phyloP scores from a whole-genome alignment of 2,888 invertebrate genomes.

The Dryobotodes eremita region DNA sequence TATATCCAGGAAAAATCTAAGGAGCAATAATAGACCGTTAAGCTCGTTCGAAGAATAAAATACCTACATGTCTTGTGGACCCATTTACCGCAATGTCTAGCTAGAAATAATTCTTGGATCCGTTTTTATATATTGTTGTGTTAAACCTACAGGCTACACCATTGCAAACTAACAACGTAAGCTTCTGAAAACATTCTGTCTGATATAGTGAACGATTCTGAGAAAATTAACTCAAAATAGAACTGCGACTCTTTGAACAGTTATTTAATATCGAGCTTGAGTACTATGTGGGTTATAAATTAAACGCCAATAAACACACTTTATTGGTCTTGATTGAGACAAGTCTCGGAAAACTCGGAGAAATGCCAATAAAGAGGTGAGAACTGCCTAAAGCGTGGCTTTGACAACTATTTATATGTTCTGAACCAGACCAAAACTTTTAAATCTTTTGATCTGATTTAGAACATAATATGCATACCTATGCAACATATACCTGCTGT shows the following conservation, averaged over 20 bases:
- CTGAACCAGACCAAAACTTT: not conserved
- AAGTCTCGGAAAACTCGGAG: slow-evolving; percentile 4
- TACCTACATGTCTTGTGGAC: not conserved
- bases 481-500: no score
- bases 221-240: not conserved
- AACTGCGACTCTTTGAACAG: not conserved
- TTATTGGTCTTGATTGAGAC: slow-evolving; percentile 15
- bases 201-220: not conserved
- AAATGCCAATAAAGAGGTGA: not conserved
- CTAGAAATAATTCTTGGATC: not conserved
- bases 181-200: slow-evolving; percentile 11
- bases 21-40: not conserved
- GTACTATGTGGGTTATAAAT: not conserved
- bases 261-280: not conserved
- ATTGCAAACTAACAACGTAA: not conserved
- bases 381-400: not conserved
- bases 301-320: slow-evolving; percentile 5
- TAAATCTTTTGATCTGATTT: no score
- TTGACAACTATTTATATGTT: not conserved
- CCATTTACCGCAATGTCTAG: not conserved
- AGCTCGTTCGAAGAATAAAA: slow-evolving; percentile 2
- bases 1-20: not conserved
- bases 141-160: slow-evolving; percentile 12
- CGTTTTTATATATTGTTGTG: not conserved
- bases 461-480: no score